These are phyloP conservation scores for Lepidotrigona ventralis DNA, from an alignment of 1,140 invertebrate species.

Conservation along the genomic window DNA sequence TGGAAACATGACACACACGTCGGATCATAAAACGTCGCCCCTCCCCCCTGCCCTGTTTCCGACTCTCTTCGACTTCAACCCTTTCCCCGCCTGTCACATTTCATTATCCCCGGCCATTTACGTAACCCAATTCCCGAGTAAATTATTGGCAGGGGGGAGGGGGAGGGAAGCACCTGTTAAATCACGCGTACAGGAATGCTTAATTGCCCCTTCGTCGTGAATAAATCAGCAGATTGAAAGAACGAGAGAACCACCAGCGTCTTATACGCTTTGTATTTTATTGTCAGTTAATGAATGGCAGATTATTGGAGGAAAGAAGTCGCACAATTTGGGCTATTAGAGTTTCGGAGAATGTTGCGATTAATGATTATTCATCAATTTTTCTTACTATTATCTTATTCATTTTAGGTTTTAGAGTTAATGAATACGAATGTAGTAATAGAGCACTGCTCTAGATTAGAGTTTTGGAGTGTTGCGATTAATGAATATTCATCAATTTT, in stretches of 20 bases:
- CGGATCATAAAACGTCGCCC: not conserved
- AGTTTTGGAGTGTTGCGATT: too few relatives aligned
- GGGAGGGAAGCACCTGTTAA: conserved; percentile 12
- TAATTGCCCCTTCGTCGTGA: conserved; percentile 18
- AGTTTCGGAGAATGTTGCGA: too few relatives aligned
- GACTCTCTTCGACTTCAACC: not conserved
- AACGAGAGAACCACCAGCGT: not conserved
- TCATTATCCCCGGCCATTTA: conserved; percentile 28
- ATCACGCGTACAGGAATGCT: conserved; percentile 29
- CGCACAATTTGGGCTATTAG: too few relatives aligned
- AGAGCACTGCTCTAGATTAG: too few relatives aligned
- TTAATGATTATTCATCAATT: too few relatives aligned
- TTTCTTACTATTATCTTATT: too few relatives aligned
- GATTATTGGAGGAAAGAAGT: too few relatives aligned
- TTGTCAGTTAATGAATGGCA: too few relatives aligned
- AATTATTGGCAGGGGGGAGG: not conserved
- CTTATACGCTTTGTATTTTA: not conserved
- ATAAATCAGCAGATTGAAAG: conserved; percentile 31
- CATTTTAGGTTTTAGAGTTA: too few relatives aligned
- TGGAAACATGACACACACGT: not conserved
- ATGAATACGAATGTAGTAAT: too few relatives aligned
- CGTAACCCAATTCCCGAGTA: conserved; percentile 36
- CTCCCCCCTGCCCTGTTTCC: too few relatives aligned
- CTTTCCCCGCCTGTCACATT: conserved; percentile 12
- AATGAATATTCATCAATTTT: too few relatives aligned